Evolutionary conservation across 2,113 vertebrate species (phyloP).

Genomic region (Lepus timidus): DNA sequence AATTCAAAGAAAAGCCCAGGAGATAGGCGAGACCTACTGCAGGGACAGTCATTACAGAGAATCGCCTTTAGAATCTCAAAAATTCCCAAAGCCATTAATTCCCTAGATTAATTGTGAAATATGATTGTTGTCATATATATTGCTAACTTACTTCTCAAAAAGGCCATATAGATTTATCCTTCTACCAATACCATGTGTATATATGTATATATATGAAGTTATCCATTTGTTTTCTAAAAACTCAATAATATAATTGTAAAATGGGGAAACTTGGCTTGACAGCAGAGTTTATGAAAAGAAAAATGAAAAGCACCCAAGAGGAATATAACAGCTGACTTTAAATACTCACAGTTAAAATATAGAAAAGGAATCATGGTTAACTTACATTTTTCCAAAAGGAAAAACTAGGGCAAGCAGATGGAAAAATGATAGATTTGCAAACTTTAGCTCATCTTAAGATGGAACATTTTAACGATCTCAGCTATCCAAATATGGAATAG

Average conservation of each 20-base stretch:
- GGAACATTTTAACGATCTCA: constrained; percentile 9
- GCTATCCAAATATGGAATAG: background rate
- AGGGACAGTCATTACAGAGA: too few relatives aligned
- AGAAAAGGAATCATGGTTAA: constrained; percentile 23
- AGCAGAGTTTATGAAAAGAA: background rate
- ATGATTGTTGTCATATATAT: background rate
- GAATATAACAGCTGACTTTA: background rate
- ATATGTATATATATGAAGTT: background rate
- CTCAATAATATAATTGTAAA: constrained; percentile 3
- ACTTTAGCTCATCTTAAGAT: constrained; percentile 47
- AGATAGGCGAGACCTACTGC: too few relatives aligned
- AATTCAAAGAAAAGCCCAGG: too few relatives aligned
- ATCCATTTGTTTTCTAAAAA: constrained; percentile 29
- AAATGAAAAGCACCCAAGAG: background rate
- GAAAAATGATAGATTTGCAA: constrained; percentile 41
- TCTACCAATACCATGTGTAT: background rate
- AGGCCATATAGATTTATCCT: background rate
- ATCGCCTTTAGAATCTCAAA: too few relatives aligned
- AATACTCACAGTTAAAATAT: constrained; percentile 47
- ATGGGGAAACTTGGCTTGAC: background rate
- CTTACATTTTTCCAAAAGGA: constrained; percentile 59
- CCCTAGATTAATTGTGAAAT: constrained; percentile 11
- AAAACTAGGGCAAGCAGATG: constrained; percentile 30
- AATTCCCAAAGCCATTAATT: constrained; percentile 27
- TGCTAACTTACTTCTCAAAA: background rate